phyloP scores from a whole-genome alignment of 2,113 vertebrate genomes.

The Eublepharis macularius region DNA sequence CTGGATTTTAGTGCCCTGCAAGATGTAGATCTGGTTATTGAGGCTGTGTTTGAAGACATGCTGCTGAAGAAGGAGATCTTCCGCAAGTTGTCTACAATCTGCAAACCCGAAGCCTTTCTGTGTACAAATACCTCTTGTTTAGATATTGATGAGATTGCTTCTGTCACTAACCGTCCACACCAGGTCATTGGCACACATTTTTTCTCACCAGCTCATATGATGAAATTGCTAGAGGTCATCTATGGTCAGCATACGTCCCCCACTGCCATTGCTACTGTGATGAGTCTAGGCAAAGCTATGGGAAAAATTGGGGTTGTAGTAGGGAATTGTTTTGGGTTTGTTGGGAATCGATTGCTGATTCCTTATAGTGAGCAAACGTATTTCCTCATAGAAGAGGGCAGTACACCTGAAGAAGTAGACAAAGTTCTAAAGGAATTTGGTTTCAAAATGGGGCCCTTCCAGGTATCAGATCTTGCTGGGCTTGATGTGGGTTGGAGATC shows the following conservation, averaged over 20 bases:
- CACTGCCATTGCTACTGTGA: constrained; percentile 80
- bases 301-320: constrained; percentile 88
- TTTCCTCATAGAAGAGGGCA: constrained; percentile 92
- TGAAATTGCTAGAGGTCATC: constrained; percentile 91
- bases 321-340: constrained; percentile 90
- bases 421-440: constrained; percentile 87
- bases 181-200: constrained; percentile 92
- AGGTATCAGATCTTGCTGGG: constrained; percentile 85
- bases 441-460: constrained; percentile 88
- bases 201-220: constrained; percentile 89
- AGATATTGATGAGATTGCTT: constrained; percentile 85
- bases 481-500: constrained; percentile 89
- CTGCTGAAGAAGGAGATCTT: constrained; percentile 86
- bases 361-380: constrained; percentile 75
- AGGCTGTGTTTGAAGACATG: constrained; percentile 94
- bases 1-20: constrained; percentile 68
- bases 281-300: constrained; percentile 84
- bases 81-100: constrained; percentile 78
- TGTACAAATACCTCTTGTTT: constrained; percentile 90
- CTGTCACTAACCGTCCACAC: constrained; percentile 75
- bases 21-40: constrained; percentile 86
- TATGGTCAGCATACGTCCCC: constrained; percentile 80
- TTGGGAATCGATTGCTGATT: constrained; percentile 88
- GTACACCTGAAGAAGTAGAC: constrained; percentile 85
- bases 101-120: constrained; percentile 81